These are phyloP conservation scores for Drosophila maculinotata DNA, from an alignment of 2,888 invertebrate genomes.

Conservation along the genomic window DNA sequence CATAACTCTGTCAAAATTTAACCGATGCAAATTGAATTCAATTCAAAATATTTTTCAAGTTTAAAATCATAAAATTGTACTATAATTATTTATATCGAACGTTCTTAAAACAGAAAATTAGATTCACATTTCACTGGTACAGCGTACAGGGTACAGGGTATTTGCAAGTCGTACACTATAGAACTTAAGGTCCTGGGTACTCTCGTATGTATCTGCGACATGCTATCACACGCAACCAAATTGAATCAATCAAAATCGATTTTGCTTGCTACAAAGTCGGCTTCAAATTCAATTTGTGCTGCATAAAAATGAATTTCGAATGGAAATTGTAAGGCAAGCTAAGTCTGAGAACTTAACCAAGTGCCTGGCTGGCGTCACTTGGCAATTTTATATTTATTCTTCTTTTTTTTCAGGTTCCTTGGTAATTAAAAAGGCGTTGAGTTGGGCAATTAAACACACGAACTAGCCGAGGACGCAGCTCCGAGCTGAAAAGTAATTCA, in stretches of 20 bases:
- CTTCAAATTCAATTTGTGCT: slow-evolving; percentile 77
- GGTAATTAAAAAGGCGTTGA: slow-evolving; percentile 77
- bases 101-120: too few relatives aligned
- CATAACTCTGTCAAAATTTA: too few relatives aligned
- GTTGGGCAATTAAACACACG: slow-evolving; percentile 76
- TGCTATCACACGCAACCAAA: slow-evolving; percentile 74
- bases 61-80: too few relatives aligned
- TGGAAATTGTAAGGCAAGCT: slow-evolving; percentile 25
- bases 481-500: slow-evolving; percentile 54
- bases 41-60: too few relatives aligned
- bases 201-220: slow-evolving; percentile 30
- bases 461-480: slow-evolving; percentile 39
- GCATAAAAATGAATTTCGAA: slow-evolving; percentile 38
- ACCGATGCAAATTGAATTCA: too few relatives aligned
- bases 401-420: slow-evolving; percentile 2
- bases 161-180: neutral
- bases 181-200: neutral
- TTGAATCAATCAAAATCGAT: slow-evolving; percentile 84
- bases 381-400: slow-evolving; percentile 10
- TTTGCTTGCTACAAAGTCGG: slow-evolving; percentile 63
- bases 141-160: too few relatives aligned
- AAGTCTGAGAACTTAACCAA: neutral
- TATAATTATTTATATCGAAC: too few relatives aligned
- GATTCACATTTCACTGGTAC: too few relatives aligned
- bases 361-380: slow-evolving; percentile 50